Evolutionary conservation across 2,797 vertebrate species (phyloP), one percentile per base, ranked within the genome.

Genomic region (Hippoglossus hippoglossus): DNA sequence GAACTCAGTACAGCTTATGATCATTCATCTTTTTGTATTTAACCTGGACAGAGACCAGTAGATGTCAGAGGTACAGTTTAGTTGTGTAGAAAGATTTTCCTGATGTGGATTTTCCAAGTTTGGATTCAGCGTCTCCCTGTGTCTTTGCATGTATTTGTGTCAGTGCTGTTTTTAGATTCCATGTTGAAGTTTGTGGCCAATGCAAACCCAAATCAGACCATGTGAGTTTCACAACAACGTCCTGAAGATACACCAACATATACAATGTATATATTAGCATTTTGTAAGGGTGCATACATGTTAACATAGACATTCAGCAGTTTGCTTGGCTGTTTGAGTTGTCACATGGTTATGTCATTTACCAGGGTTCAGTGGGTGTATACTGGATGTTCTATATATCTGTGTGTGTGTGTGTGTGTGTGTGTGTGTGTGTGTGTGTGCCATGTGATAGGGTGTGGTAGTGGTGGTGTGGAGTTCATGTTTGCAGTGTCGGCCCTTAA

Each of bases 391-490:
- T 15, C 54, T 50, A 52, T 59, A 63, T 44, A 47, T 34, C 31
- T 34, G 31, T 34, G 8, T 9, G 31, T 34, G 50, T 60, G 59
- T 44, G 57, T 64, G 60, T 36, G 59, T 41, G 57, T 22, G 63
- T 62, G 60, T 70, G 31, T 1, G 57, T 50, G 61, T 62, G 59
- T 36, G 56, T 66, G 58, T 34, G 60, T 39, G 56, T n/a, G 64
- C 61, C 60, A 77, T 72, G 63, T 54, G 73, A 85, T 76, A 84
- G 72, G 63, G 6, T 66, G 39, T 57, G 55, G 55, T 28, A 19
- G 15, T 7, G 28, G 8, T 41, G 28, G 28, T 41, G 67, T 71
- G 53, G 60, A 80, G 44, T 76, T 83, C 51, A 52, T 73, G 75
- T 81, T 71, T 81, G 68, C 76, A 60, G 51, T 58, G 53, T 21